Conservation (phyloP, 2,113 vertebrate species). For the Vicugna pacos region DNA sequence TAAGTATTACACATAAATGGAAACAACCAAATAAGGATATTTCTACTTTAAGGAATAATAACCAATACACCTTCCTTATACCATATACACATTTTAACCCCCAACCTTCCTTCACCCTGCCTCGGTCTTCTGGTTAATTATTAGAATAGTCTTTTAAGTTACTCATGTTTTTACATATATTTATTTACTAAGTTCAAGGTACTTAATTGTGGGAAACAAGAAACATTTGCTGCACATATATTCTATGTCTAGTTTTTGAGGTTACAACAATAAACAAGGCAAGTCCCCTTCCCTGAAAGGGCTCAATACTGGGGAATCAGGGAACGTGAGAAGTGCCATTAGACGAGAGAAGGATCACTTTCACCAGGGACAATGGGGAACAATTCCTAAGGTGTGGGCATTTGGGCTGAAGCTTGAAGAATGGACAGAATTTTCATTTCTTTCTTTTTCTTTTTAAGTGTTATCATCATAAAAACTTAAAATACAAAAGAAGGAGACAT, state of each 20-base stretch:
- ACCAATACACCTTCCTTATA: not conserved
- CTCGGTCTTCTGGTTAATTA: constrained; percentile 13
- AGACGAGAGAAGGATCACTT: not conserved
- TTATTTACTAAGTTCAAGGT: not conserved
- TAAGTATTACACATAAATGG: not conserved
- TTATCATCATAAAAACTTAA: not conserved
- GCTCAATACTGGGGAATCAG: not conserved
- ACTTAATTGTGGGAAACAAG: not conserved
- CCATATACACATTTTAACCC: constrained; percentile 25
- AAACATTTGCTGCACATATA: not conserved
- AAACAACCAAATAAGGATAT: not conserved
- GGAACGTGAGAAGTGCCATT: not conserved
- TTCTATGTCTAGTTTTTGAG: not conserved
- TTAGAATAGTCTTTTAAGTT: not conserved
- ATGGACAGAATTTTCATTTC: not conserved
- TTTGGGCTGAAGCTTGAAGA: not conserved
- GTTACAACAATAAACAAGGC: not conserved
- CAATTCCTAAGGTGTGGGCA: not conserved
- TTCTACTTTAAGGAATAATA: not conserved
- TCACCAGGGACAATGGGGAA: not conserved
- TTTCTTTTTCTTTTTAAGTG: not conserved
- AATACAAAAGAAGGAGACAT: not conserved
- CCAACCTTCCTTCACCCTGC: not conserved
- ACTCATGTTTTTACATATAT: not conserved
- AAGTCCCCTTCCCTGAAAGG: not conserved